Evolutionary conservation across 2,113 vertebrate genomes (phyloP).

Genomic region (Tupaia tana): DNA sequence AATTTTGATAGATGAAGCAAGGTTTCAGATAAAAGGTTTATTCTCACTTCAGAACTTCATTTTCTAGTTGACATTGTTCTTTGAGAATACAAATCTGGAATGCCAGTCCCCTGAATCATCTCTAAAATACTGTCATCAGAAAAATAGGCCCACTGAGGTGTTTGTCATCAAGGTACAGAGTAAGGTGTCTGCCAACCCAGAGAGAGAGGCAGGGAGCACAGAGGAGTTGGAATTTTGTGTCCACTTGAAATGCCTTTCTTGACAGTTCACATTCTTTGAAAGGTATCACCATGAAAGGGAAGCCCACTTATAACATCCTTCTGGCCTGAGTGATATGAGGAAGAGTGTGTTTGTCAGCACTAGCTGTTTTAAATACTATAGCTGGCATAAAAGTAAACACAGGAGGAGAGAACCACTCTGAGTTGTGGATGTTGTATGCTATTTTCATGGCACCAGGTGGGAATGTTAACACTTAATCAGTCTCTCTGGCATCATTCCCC

Average conservation of each 20-base stretch:
- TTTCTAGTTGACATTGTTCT: constrained; percentile 73
- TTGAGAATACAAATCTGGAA: constrained; percentile 57
- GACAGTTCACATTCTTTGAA: background rate
- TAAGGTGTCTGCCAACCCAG: background rate
- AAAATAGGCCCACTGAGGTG: background rate
- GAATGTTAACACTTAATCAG: constrained; percentile 71
- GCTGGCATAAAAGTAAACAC: constrained; percentile 3
- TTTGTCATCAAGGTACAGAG: background rate
- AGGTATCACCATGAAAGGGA: background rate
- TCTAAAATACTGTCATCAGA: background rate
- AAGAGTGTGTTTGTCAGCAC: background rate
- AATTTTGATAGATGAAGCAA: constrained; percentile 10
- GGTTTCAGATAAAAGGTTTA: background rate
- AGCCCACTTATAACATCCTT: background rate
- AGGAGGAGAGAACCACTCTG: constrained; percentile 49
- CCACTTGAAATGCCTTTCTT: background rate
- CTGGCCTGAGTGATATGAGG: background rate
- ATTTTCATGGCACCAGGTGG: constrained; percentile 72
- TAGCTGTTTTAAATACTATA: constrained; percentile 32
- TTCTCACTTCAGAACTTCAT: constrained; percentile 63
- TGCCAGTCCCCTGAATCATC: background rate
- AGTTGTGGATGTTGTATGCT: background rate
- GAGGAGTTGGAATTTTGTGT: background rate
- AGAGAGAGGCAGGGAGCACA: background rate
- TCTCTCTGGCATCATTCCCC: constrained; percentile 58